Evolutionary conservation across 2,797 vertebrate species (phyloP).

Genomic region (Graptemys geographica): DNA sequence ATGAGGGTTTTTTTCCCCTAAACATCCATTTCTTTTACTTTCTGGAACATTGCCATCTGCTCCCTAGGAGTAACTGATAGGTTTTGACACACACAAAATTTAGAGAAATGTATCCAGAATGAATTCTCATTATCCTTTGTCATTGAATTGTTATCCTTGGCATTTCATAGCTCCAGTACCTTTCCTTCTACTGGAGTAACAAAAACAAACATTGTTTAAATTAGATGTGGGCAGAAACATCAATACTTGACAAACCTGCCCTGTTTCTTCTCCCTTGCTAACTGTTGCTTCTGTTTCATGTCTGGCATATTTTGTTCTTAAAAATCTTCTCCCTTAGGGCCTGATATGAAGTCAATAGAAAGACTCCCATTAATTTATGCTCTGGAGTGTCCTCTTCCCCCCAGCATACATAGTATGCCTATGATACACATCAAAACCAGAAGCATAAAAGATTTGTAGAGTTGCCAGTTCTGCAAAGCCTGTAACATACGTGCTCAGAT

Average conservation of each 20-base stretch:
- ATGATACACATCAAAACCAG: background rate
- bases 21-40: background rate
- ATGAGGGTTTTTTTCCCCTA: background rate
- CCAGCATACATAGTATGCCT: background rate
- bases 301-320: background rate
- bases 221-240: background rate
- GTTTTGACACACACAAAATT: background rate
- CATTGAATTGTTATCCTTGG: background rate
- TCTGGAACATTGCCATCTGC: background rate
- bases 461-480: background rate
- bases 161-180: background rate
- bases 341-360: background rate
- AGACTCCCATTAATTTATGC: background rate
- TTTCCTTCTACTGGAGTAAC: background rate
- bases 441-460: background rate
- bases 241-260: background rate
- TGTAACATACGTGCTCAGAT: background rate
- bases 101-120: background rate
- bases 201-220: background rate
- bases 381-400: background rate
- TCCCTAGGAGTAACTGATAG: background rate
- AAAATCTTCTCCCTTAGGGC: background rate
- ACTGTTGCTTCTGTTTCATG: background rate
- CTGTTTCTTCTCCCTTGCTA: background rate
- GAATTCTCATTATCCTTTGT: background rate